Evolutionary conservation across 2,113 vertebrate genomes (phyloP), one percentile per base, ranked within the genome.

Genomic region (Passer domesticus): DNA sequence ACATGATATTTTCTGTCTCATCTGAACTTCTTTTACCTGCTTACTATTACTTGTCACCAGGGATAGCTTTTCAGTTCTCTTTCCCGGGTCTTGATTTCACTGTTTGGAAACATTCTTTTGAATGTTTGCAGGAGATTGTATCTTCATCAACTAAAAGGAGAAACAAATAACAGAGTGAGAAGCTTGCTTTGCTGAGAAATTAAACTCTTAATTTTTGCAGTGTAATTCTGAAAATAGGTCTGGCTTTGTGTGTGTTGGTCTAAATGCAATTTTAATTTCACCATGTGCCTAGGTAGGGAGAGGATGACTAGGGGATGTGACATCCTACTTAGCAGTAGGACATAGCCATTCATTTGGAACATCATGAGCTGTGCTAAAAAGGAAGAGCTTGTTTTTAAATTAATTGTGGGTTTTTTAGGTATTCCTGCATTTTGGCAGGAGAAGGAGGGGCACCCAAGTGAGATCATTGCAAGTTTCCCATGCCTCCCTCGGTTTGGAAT

Each of bases 251-350:
- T 81, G 24, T 28, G 7, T 15, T 49, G 28, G 28, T 94, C 43
- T 89, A 41, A 50, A 58, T 52, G 28, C 5, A 49, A 63, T 95
- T 90, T 83, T 97, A 82, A 55, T 94, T 97, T 93, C 86, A 94
- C 49, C 21, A 18, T 88, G 47, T 86, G 52, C 90, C 49, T 92
- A 83, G 83, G 58, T 25, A 72, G 43, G 68, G 62, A 63, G 82
- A 90, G 59, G 67, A 81, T 90, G 69, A 64, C 35, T 78, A 53
- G 66, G 88, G 44, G 47, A 39, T 62, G 50, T 93, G 76, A 83
- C 64, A 63, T 87, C 84, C 70, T 31, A 83, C 60, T 33, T 91
- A 44, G 28, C 35, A 76, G 20, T 43, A 88, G 55, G 67, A 92
- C 64, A 83, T 66, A 96, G 70, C n/a, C n/a, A 86, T 83, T 95